phyloP scores from a whole-genome alignment of 2,113 vertebrate genomes.

The Noturus placidus region DNA sequence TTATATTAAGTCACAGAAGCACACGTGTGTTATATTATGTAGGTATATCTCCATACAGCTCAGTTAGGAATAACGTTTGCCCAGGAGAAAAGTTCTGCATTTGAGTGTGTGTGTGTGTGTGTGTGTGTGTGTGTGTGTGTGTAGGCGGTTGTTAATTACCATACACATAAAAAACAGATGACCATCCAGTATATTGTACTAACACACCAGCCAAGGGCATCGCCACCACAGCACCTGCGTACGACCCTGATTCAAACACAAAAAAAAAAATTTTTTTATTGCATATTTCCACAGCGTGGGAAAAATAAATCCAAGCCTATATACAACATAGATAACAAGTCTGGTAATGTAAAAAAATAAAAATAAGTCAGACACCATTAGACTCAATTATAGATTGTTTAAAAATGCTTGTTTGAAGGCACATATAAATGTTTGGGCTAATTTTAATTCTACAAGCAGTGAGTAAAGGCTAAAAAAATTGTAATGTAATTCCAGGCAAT shows the following conservation, averaged over 20 bases:
- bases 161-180: conserved; percentile 92
- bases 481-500: not conserved
- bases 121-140: not conserved
- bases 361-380: not conserved
- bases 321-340: not conserved
- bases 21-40: not conserved
- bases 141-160: conserved; percentile 65
- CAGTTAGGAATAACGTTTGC: not conserved
- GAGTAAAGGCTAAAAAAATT: not conserved
- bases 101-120: not conserved
- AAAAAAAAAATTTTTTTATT: conserved; percentile 1
- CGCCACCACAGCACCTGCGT: conserved; percentile 89
- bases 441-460: not conserved
- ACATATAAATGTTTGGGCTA: not conserved
- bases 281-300: no score
- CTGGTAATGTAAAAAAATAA: not conserved
- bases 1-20: not conserved
- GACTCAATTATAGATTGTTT: not conserved
- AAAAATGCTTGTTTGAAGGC: not conserved
- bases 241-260: conserved; percentile 77
- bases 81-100: not conserved
- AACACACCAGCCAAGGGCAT: conserved; percentile 92
- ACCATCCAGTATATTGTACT: conserved; percentile 89
- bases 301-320: no score
- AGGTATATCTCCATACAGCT: not conserved